A percentile compares a stretch with the other conserved stretches of the same genome.
phyloP scores from a whole-genome alignment of 2,113 vertebrate species.

The Nesoenas mayeri region DNA sequence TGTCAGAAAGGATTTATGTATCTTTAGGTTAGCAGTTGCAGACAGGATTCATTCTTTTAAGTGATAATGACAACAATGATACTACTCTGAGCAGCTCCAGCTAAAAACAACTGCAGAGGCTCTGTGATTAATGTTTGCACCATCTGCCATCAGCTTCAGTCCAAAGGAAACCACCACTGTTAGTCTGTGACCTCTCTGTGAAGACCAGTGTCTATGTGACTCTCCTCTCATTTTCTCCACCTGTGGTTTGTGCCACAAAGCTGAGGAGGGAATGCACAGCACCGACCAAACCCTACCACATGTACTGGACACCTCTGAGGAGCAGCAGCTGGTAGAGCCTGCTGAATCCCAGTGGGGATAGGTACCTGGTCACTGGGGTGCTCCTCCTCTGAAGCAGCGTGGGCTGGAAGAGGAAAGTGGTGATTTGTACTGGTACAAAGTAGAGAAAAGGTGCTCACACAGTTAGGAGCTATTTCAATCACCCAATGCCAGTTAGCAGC shows the following conservation, averaged over 20 bases:
- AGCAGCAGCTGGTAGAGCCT: neutral
- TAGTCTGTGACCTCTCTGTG: neutral
- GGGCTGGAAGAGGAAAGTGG: neutral
- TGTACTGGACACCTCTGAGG: neutral
- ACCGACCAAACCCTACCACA: neutral
- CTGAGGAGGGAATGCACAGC: neutral
- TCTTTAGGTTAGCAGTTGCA: too few species aligned
- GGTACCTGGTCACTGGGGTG: accelerated
- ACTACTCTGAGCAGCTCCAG: neutral
- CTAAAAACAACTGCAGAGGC: neutral
- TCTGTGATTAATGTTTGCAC: neutral
- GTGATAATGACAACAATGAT: too few species aligned
- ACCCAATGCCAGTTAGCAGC: neutral
- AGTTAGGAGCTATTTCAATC: neutral
- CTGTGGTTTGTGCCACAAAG: neutral
- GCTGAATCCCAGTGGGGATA: neutral
- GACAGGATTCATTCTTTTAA: too few species aligned
- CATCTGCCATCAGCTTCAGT: neutral
- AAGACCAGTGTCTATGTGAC: neutral
- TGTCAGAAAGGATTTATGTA: too few species aligned
- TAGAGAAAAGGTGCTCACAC: neutral
- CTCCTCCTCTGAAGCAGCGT: neutral
- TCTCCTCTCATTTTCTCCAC: neutral
- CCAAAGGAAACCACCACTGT: neutral
- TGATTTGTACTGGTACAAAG: neutral